Conservation (phyloP, 2,888 invertebrate genomes). For the Conops quadrifasciatus region DNA sequence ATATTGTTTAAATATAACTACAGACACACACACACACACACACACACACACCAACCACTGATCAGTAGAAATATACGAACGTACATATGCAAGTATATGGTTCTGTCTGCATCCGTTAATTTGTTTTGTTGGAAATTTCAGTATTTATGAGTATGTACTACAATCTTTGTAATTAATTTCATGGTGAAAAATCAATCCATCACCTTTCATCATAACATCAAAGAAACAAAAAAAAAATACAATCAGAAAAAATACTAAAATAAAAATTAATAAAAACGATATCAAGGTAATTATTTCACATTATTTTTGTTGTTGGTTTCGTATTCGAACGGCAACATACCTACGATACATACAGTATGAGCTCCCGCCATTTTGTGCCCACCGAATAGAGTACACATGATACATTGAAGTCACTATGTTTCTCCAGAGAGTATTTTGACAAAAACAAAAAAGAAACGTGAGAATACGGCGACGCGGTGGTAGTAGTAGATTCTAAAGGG, state of each 20-base stretch:
- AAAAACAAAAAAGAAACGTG: slow-evolving; percentile 29
- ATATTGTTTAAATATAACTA: not conserved
- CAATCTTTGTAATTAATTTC: too few species aligned
- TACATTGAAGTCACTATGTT: not conserved
- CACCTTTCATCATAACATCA: too few species aligned
- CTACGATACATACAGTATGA: slow-evolving; percentile 16
- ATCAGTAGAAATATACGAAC: too few species aligned
- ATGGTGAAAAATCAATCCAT: too few species aligned
- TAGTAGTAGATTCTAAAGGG: too few species aligned
- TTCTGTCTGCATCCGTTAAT: too few species aligned
- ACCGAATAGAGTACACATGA: not conserved
- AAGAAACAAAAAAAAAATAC: not conserved
- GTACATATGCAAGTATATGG: too few species aligned
- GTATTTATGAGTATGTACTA: too few species aligned
- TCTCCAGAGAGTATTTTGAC: slow-evolving; percentile 35
- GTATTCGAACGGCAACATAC: not conserved
- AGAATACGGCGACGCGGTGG: not conserved
- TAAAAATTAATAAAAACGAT: not conserved
- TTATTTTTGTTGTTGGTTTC: not conserved
- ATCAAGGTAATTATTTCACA: not conserved
- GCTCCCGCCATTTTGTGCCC: slow-evolving; percentile 41
- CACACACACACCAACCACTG: not conserved
- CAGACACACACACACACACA: not conserved
- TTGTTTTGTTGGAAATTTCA: too few species aligned
- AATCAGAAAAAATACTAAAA: not conserved